Conservation (phyloP, 2,888 invertebrate genomes). For the Drosophila sordidula region DNA sequence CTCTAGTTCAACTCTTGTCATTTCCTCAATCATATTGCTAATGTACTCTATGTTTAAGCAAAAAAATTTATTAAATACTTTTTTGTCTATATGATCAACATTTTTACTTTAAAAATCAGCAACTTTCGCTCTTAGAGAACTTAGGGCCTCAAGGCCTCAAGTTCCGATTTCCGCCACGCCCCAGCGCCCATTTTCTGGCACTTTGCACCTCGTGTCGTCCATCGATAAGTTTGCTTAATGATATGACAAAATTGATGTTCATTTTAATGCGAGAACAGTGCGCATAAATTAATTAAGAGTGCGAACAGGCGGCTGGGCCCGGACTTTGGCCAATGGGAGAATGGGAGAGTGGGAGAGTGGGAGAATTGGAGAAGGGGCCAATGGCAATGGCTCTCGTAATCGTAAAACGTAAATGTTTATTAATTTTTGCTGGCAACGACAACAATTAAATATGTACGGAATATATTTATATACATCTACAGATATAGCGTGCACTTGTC, state of each 20-base stretch:
- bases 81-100: too few relatives aligned
- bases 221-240: conserved; percentile 36
- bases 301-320: neutral
- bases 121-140: too few relatives aligned
- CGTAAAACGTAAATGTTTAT: conserved; percentile 77
- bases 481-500: conserved; percentile 18
- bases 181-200: neutral
- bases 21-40: too few relatives aligned
- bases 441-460: conserved; percentile 55
- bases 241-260: conserved; percentile 55
- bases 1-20: neutral
- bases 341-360: conserved; percentile 6
- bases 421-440: conserved; percentile 49
- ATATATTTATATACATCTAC: conserved; percentile 6
- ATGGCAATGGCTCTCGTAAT: conserved; percentile 48
- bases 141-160: too few relatives aligned
- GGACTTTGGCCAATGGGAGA: too few relatives aligned
- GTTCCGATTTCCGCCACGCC: neutral
- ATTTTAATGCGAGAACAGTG: conserved; percentile 64
- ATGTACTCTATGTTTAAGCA: too few relatives aligned
- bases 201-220: conserved; percentile 28
- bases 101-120: too few relatives aligned
- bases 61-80: too few relatives aligned
- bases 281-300: conserved; percentile 73
- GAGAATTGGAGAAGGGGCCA: conserved; percentile 3